Base-by-base conservation (phyloP, 1,140 invertebrate species). In the Oryzaephilus surinamensis region DNA sequence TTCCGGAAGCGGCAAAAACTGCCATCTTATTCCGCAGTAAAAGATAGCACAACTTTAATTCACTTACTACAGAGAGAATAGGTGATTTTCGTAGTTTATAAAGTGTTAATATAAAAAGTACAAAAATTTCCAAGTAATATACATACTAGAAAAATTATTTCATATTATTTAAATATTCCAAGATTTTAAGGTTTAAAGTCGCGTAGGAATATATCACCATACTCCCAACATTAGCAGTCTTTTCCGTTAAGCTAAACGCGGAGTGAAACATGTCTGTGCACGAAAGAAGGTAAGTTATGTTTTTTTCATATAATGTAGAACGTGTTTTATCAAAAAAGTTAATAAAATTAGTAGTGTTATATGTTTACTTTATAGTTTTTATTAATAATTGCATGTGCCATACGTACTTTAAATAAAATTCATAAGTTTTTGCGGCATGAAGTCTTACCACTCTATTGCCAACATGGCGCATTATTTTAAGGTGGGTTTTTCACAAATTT, bases 231-330 rank as follows among this genome's bases (percentile, higher is more conserved):
- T 35, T 43, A 33, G 47, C 44, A 67, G 70, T 73, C 74, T n/a
- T 79, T 80, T 80, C 74, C 72, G 71, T 71, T 71, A 72, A 70
- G 66, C 65, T 69, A 67, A 73, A 69, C 67, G 71, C 69, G 67
- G n/a, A 76, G 72, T 73, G 67, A 69, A 79, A 78, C 74, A 81
- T 81, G 79, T 81, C 78, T 62, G 75, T 74, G 73, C 71, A 73
- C 62, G 77, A 81, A 65, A 71, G 74, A 73, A 77, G 77, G 79
- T 80, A 77, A 78, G 72, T 72, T 65, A 51, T 57, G 55, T 60
- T 69, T 54, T 52, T 55, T 50, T 50, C 37, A 17, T 28, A 31
- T 35, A 33, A 42, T 36, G 33, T 45, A 38, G 41, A 43, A 39
- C 26, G n/a, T 43, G 38, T 43, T 32, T 27, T 34, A 28, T 45